A percentile compares a stretch with the other conserved stretches of the same genome.
Evolutionary conservation across 2,888 invertebrate genomes (phyloP).

Genomic region (Drymonia ruficornis): DNA sequence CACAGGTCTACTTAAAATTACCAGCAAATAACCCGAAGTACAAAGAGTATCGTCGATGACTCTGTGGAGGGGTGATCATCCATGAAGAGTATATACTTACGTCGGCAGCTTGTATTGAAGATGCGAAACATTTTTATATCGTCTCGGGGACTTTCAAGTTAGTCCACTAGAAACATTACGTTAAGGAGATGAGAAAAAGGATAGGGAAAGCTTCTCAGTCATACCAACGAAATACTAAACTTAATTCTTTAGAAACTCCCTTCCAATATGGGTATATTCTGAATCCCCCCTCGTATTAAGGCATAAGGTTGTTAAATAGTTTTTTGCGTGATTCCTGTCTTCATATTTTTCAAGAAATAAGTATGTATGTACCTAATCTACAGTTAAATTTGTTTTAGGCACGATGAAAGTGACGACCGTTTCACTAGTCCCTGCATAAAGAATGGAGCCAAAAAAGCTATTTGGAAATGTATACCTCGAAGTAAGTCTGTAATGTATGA

Average conservation of each 20-base stretch:
- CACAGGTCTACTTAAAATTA: constrained; percentile 65
- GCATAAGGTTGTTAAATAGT: too few relatives aligned
- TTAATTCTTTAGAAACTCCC: too few relatives aligned
- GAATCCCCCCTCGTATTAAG: too few relatives aligned
- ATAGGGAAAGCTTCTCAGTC: too few relatives aligned
- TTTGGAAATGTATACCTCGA: constrained; percentile 67
- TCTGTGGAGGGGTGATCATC: constrained; percentile 62
- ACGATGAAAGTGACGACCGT: constrained; percentile 48
- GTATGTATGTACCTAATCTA: not conserved
- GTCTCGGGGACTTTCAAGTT: constrained; percentile 60
- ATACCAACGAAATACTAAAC: too few relatives aligned
- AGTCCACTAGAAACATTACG: constrained; percentile 4
- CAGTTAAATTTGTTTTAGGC: constrained; percentile 33
- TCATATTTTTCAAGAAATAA: not conserved
- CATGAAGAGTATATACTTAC: constrained; percentile 63
- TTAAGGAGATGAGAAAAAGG: too few relatives aligned
- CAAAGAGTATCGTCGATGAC: constrained; percentile 56
- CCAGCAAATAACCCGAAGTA: constrained; percentile 58
- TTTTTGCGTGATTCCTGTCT: not conserved
- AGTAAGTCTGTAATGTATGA: constrained; percentile 45
- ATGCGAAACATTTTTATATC: constrained; percentile 56
- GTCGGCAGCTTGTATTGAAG: constrained; percentile 64
- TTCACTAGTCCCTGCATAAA: constrained; percentile 55
- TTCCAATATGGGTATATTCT: too few relatives aligned
- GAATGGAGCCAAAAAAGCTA: constrained; percentile 63